Evolutionary conservation across 1,140 invertebrate genomes (phyloP), one percentile per base, ranked within the genome.

Genomic region (Sycophaga agraensis): DNA sequence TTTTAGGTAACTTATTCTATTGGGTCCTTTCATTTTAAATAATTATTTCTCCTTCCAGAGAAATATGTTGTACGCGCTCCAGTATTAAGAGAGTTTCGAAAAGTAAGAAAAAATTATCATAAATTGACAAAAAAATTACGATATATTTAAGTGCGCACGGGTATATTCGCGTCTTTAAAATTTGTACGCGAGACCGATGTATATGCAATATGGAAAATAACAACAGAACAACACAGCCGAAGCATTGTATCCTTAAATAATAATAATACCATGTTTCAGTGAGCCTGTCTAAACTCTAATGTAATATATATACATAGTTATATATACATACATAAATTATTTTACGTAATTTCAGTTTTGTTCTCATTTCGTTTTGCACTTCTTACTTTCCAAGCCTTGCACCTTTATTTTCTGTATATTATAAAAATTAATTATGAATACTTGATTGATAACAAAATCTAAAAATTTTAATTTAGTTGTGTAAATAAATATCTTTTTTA

Each of bases 251-350:
- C 24, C 26, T 8, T 56, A 53, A 51, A 51, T 55, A 31, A 48
- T 51, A 58, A 39, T 62, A 39, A 40, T 43, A 21, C n/a, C n/a
- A n/a, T 21, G 24, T 50, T 55, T 55, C 35, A 55, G 19, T 55
- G 57, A 66, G 21, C 22, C 49, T 62, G 34, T 65, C 34, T 53
- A n/a, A 31, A 6, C 28, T 31, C 11, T 31, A 59, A 66, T 63
- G 64, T 63, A 62, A 63, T 57, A 63, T 54, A 64, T 56, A 60
- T 53, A 60, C 37, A 60, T 62, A 64, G 19, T 31, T 67, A 60
- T 64, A 61, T 63, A 63, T 54, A 67, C n/a, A 64, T 61, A 63
- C 66, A 65, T 68, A 65, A 68, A 63, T 68, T 65, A 65, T 68
- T 68, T 68, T 68, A 65, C 60, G 63, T 63, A 63, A 63, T 56